Evolutionary conservation across 2,888 invertebrate genomes (phyloP).

Genomic region (Eurytoma adleriae): DNA sequence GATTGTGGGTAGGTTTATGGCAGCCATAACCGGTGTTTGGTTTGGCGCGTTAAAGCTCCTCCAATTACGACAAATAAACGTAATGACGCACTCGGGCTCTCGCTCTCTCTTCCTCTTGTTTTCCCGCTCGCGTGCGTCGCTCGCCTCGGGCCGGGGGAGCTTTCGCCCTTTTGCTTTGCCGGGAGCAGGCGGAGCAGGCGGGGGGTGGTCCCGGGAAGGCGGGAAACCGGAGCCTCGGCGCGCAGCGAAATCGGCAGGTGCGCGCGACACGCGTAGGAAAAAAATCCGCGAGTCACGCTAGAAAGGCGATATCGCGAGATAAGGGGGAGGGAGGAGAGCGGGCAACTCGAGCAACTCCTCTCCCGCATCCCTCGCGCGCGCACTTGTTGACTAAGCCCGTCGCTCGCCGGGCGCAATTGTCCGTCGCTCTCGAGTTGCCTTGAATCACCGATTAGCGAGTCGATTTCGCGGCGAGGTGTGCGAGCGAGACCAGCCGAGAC

Average conservation of each 20-base stretch:
- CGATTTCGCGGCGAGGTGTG: no score
- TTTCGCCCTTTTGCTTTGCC: no score
- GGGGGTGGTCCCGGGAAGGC: not conserved
- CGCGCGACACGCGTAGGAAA: conserved; percentile 7
- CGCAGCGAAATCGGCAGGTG: conserved; percentile 26
- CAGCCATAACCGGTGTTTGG: conserved; percentile 73
- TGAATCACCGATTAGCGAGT: no score
- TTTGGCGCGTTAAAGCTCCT: conserved; percentile 71
- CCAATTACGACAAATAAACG: conserved; percentile 73
- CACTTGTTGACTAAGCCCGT: no score
- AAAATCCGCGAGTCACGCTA: no score
- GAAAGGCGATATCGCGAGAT: no score
- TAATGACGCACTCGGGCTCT: conserved; percentile 61
- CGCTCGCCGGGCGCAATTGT: not conserved
- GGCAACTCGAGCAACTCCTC: no score
- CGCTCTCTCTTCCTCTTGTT: conserved; percentile 35
- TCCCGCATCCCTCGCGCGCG: no score
- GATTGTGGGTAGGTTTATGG: conserved; percentile 74
- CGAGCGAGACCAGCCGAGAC: no score
- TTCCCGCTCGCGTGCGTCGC: conserved; percentile 17
- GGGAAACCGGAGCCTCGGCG: not conserved
- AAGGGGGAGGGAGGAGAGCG: no score
- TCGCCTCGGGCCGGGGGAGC: not conserved
- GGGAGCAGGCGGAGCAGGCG: conserved; percentile 2
- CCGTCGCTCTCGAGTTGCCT: not conserved